Evolutionary conservation across 2,113 vertebrate species (phyloP), one percentile per base, ranked within the genome.

Genomic region (Triplophysa tibetana): DNA sequence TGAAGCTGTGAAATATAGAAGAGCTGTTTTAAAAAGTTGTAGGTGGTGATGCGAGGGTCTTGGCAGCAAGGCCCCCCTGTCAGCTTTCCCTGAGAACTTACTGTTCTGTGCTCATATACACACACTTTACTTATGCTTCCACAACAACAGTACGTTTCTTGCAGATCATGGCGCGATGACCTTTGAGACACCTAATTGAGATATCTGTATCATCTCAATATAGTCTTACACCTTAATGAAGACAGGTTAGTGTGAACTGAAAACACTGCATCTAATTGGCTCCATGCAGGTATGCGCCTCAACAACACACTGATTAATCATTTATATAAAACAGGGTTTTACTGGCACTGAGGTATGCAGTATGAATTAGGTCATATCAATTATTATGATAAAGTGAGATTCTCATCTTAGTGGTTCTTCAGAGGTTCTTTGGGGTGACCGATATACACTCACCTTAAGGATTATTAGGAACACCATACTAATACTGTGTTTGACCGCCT

Each of bases 181-280:
- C 62, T 77, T 77, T 77, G 75, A 65, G 75, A 77, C 45, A 77
- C 45, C 62, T 77, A 54, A 24, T 17, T 77, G 75, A 77, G 26
- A 66, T 17, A 65, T 77, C 75, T 65, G 45, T 77, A 19, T 45
- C 48, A 23, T 77, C 64, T 77, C 61, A 23, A 77, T 41, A 26
- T 50, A 63, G 64, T 65, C 60, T 48, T n/a, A 81, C 66, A 6
- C 56, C 63, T 8, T 70, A 61, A 82, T 58, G 69, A 81, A 75
- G 73, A 54, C 62, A 78, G 62, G 75, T 75, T 45, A 70, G 74
- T 1, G 70, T 62, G 68, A 33, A 73, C 60, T 72, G 69, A 43
- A 74, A 81, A 33, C 64, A 13, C 70, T 69, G 29, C 63, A 58
- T 67, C 65, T 84, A 84, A 84, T 84, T 79, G 80, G 79, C 83